phyloP scores from a whole-genome alignment of 2,797 vertebrate genomes.

The Loris lydekkerianus region DNA sequence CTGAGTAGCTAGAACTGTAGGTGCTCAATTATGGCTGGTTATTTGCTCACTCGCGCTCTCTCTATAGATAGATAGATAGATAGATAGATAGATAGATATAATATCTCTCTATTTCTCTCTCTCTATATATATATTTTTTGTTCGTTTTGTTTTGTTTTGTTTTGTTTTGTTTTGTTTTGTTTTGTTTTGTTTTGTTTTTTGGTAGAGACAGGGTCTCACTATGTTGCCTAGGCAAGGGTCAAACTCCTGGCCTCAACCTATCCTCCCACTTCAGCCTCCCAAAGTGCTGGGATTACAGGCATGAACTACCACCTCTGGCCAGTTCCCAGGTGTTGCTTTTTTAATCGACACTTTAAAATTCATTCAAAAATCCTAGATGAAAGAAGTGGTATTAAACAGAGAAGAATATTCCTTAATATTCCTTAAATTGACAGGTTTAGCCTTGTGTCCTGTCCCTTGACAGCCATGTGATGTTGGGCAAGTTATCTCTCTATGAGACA shows the following conservation, averaged over 20 bases:
- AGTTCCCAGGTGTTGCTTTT: not conserved
- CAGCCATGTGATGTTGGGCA: not conserved
- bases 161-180: too few species aligned
- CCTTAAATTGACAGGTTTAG: not conserved
- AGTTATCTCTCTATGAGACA: not conserved
- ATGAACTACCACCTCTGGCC: not conserved
- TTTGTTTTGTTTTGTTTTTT: too few species aligned
- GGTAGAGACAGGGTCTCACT: not conserved
- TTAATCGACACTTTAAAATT: constrained; percentile 2
- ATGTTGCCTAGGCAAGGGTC: not conserved
- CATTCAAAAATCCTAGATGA: not conserved
- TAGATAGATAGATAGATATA: too few species aligned
- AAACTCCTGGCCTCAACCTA: not conserved
- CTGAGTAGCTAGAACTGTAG: not conserved
- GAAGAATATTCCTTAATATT: too few species aligned
- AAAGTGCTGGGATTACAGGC: not conserved
- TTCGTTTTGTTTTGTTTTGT: too few species aligned
- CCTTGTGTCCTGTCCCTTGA: not conserved
- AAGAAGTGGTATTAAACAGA: not conserved
- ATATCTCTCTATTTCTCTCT: too few species aligned
- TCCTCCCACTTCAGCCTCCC: too few species aligned
- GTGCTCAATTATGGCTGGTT: not conserved
- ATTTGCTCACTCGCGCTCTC: not conserved
- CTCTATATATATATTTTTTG: too few species aligned
- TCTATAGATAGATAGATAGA: not conserved